A percentile compares a stretch with the other conserved stretches of the same genome.
These are phyloP conservation scores for Herminia tarsipennalis DNA, from an alignment of 2,888 invertebrate species.

Conservation along the genomic window DNA sequence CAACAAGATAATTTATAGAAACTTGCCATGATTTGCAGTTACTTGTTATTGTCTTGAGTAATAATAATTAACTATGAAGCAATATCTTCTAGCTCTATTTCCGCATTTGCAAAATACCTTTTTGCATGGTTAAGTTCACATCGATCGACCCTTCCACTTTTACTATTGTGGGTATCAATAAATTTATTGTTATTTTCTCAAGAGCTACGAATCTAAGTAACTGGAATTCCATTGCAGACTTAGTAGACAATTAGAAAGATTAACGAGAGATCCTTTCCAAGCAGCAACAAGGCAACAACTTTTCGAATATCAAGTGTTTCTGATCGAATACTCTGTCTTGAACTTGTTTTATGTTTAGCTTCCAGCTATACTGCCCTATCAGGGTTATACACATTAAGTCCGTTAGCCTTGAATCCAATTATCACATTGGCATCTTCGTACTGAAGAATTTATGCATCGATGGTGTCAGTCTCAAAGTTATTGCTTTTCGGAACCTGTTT, in stretches of 20 bases:
- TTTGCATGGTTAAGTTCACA: no score
- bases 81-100: conserved; percentile 40
- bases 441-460: conserved; percentile 57
- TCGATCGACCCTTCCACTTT: no score
- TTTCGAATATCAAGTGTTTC: conserved; percentile 6
- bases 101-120: conserved; percentile 32
- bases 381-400: conserved; percentile 6
- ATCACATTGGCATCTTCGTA: conserved; percentile 42
- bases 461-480: conserved; percentile 51
- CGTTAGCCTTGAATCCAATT: conserved; percentile 41
- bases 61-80: conserved; percentile 39
- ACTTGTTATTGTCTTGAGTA: conserved; percentile 18
- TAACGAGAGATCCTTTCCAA: conserved; percentile 11
- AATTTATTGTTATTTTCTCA: no score
- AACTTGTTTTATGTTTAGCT: conserved; percentile 10
- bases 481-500: conserved; percentile 54
- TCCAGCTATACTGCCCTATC: conserved; percentile 5
- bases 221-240: no score
- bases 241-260: no score
- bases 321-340: not conserved
- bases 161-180: no score
- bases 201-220: no score
- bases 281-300: not conserved
- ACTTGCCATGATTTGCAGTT: no score
- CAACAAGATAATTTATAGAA: no score